Conservation (phyloP, 2,113 vertebrate species). For the Zeus faber region DNA sequence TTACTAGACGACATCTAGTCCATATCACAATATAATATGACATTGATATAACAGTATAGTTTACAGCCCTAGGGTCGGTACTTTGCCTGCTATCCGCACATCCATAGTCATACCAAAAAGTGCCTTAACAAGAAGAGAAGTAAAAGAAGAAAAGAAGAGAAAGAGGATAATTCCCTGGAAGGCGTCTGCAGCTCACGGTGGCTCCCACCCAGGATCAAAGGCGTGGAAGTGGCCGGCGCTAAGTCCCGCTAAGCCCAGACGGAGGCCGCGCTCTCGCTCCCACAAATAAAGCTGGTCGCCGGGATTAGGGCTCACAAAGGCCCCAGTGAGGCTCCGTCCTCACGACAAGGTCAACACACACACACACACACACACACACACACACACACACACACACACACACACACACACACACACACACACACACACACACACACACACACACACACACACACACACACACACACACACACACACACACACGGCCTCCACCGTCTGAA, state of each 20-base stretch:
- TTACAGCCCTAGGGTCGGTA: too few species aligned
- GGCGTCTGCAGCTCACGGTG: conserved; percentile 43
- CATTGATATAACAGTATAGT: too few species aligned
- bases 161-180: neutral
- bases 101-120: too few species aligned
- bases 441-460: neutral
- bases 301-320: conserved; percentile 66
- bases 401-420: neutral
- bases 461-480: conserved; percentile 1
- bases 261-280: conserved; percentile 60
- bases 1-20: too few species aligned
- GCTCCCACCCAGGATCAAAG: conserved; percentile 64
- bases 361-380: conserved; percentile 10
- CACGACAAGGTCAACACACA: conserved; percentile 49
- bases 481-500: too few species aligned
- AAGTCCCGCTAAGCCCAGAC: conserved; percentile 63
- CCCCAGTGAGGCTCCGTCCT: conserved; percentile 47
- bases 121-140: too few species aligned
- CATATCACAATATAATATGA: too few species aligned
- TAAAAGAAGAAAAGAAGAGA: too few species aligned
- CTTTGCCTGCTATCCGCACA: too few species aligned
- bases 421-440: neutral
- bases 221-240: conserved; percentile 59
- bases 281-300: conserved; percentile 63
- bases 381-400: neutral